These are phyloP conservation scores for Syrmaticus mikado DNA, from an alignment of 2,113 vertebrate genomes.

Conservation along the genomic window DNA sequence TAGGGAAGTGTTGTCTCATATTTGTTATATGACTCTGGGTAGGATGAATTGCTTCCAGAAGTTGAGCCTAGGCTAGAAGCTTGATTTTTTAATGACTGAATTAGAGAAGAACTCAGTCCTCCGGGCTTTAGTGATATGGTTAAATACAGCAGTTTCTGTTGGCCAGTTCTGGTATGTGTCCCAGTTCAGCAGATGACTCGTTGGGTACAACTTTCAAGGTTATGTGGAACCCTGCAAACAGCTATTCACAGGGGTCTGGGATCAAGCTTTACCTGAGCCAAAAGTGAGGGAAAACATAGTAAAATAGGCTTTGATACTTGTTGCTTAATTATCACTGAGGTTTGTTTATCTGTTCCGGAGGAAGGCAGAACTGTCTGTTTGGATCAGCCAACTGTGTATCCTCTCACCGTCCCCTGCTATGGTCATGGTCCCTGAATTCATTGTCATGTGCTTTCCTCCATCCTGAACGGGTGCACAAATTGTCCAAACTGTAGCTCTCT, in stretches of 20 bases:
- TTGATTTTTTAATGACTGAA: background rate
- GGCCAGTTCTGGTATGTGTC: background rate
- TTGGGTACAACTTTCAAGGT: background rate
- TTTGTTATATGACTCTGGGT: background rate
- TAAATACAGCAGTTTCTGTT: background rate
- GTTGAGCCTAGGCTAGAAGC: background rate
- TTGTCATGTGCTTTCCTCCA: conserved; percentile 56
- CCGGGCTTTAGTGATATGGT: background rate
- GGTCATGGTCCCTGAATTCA: conserved; percentile 52
- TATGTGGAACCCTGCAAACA: background rate
- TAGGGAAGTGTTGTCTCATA: background rate
- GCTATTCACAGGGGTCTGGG: background rate
- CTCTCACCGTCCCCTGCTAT: background rate
- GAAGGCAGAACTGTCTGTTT: background rate
- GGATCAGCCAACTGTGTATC: conserved; percentile 49
- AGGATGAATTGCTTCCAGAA: background rate
- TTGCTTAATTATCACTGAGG: background rate
- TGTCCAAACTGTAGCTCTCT: conserved; percentile 54
- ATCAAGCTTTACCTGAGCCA: background rate
- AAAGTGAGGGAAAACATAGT: background rate
- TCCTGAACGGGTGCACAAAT: conserved; percentile 52
- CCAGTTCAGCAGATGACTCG: background rate
- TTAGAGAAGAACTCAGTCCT: background rate
- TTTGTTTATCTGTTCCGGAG: conserved; percentile 1
- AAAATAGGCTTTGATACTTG: background rate